Percentiles rank a stretch among this genome's conserved stretches.
Evolutionary conservation across 1,140 invertebrate species (phyloP).

Genomic region (Zaprionus vittiger): DNA sequence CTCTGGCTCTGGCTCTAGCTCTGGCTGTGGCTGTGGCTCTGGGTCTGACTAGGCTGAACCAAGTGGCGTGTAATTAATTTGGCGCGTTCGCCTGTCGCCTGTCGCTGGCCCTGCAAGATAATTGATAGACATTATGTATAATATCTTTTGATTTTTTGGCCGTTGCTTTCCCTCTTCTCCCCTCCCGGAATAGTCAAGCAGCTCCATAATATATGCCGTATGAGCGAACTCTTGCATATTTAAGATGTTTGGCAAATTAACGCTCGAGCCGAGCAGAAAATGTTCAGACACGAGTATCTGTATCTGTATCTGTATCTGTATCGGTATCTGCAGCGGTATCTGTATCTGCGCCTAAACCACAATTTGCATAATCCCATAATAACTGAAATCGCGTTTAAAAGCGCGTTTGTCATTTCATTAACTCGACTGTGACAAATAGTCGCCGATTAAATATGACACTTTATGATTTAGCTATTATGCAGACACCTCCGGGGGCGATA

Average conservation of each 20-base stretch:
- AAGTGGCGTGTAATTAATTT: conserved; percentile 24
- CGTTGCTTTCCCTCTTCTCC: background rate
- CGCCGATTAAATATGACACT: conserved; percentile 7
- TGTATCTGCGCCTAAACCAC: conserved; percentile 8
- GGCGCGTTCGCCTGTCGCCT: conserved; percentile 8
- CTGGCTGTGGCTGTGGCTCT: background rate
- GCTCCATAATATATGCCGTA: background rate
- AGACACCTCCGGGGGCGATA: conserved; percentile 1
- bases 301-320: background rate
- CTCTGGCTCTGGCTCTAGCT: background rate
- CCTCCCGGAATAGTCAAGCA: background rate
- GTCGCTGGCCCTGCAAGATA: conserved; percentile 7
- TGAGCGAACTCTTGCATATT: background rate
- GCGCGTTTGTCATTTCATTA: conserved; percentile 23
- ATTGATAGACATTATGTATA: conserved; percentile 18
- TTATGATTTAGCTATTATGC: conserved; percentile 5
- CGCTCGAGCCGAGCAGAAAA: background rate
- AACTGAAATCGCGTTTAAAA: conserved; percentile 22
- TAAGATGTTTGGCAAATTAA: conserved; percentile 23
- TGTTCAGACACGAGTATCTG: background rate
- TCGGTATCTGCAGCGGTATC: background rate
- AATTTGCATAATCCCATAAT: conserved; percentile 30
- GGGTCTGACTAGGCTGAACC: background rate
- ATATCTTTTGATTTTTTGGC: conserved; percentile 8
- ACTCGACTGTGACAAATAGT: conserved; percentile 27